A percentile compares a stretch with the other conserved stretches of the same genome.
Evolutionary conservation across 37 sponge, comb jelly and placozoan species (phyloP).

Genomic region (Ianthella basta): DNA sequence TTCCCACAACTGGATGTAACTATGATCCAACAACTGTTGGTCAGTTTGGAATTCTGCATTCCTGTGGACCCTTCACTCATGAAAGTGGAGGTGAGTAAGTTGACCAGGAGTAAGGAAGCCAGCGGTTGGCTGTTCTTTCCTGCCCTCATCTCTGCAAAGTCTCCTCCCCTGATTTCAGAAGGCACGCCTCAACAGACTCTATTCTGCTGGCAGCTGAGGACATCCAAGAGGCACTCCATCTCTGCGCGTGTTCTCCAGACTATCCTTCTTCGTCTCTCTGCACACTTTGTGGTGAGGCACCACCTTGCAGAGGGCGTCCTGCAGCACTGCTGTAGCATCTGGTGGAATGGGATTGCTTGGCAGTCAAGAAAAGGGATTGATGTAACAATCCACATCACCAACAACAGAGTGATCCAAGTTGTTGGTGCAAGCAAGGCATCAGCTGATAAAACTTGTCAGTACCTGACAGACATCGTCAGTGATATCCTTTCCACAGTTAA

Average conservation of each 20-base stretch:
- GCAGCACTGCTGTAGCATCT: slow-evolving; percentile 13
- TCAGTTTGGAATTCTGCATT: slow-evolving; percentile 2
- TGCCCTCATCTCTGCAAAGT: background rate
- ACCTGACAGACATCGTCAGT: background rate
- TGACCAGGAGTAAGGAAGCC: background rate
- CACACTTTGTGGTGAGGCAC: background rate
- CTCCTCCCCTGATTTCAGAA: background rate
- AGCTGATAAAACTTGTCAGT: background rate
- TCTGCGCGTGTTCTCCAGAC: slow-evolving; percentile 21
- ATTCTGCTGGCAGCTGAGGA: background rate
- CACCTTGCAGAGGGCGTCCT: background rate
- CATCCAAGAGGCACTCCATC: background rate
- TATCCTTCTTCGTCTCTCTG: slow-evolving; percentile 3
- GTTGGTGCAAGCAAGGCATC: background rate
- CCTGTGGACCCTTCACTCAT: background rate
- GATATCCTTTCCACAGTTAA: background rate
- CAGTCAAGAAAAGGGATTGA: slow-evolving; percentile 11
- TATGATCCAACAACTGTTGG: background rate
- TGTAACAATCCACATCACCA: background rate
- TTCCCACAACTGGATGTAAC: background rate
- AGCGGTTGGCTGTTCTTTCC: slow-evolving; percentile 13
- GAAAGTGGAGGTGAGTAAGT: background rate
- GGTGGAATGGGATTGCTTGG: slow-evolving; percentile 29
- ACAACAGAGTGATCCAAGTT: slow-evolving; percentile 9
- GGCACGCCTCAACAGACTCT: background rate